Evolutionary conservation across 2,113 vertebrate species (phyloP), one percentile per base, ranked within the genome.

Genomic region (Varanus komodoensis): DNA sequence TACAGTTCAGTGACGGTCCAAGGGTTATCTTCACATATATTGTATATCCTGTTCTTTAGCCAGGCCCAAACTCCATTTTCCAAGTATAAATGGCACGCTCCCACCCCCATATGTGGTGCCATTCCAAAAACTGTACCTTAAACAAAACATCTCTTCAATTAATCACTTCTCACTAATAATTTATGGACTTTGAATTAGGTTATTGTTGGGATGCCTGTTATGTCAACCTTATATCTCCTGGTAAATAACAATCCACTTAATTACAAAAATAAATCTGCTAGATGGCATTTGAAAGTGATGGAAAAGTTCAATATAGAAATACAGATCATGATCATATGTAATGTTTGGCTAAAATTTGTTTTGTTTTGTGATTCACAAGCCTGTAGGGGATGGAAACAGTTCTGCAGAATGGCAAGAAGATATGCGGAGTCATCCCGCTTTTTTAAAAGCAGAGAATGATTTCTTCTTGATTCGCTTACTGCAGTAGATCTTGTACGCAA

Each of bases 181-280:
- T 96, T 93, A 87, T 94, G 93, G 69, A 89, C 82, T 92, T 91
- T 96, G 88, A 96, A 94, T 93, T 91, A 89, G 84, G 84, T 75
- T 94, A 95, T 94, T 92, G 88, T 93, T 94, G 93, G 77, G 89
- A 86, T 95, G 87, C 93, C 94, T 94, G 96, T 95, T 82, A 89
- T 89, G 89, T 82, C 84, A 94, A 90, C 87, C 89, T 92, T 94
- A 50, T 94, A 86, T 95, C 92, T 92, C 57, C 91, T 94, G 93
- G 95, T 97, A 97, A 97, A 96, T 96, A 98, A 95, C 85, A 78
- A 91, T 81, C 91, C 80, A 78, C 91, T 95, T 97, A 97, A 97
- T 97, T 97, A 94, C 90, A 94, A 92, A 95, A 89, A 97, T 95
- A 96, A 97, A 96, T 97, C 96, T 95, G 93, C 7, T 87, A 69